Base-by-base conservation (phyloP, 2,888 invertebrate species). In the Ctenicera cuprea region DNA sequence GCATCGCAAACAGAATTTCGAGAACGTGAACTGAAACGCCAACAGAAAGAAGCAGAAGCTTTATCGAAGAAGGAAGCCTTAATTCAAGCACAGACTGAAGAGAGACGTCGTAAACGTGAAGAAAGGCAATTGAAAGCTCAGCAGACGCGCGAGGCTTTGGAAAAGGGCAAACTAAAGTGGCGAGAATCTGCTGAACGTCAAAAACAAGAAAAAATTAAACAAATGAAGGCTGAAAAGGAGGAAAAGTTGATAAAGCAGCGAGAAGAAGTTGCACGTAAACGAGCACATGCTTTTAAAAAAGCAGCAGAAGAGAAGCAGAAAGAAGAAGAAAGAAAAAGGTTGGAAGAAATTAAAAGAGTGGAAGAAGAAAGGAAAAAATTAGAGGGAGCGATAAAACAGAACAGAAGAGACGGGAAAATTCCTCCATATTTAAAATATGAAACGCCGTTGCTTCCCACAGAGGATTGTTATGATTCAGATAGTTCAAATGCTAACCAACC, bases 41-140 rank as follows among this genome's bases (percentile, higher is more conserved):
- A 79, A 62, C 80, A 83, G 62, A 79, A 78, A 62, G 80, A 80
- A 73, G 64, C 64, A 3, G 90, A 90, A 66, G 90, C 89, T 0
- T 83, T 88, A 64, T 87, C 86, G 78, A 92, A 92, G 84, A 90
- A 90, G 65, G 91, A 92, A 22, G 92, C 91, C 2, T 79, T 91
- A 66, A 80, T 92, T 12, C 90, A 89, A 72, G 89, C 90, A 8
- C 88, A 89, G 83, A 87, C 88, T 3, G 92, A 92, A 76, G 87
- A 88, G 78, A 91, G 90, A 80, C 89, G 87, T 79, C 88, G 88
- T 16, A 83, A 81, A 75, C 81, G 84, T 5, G 84, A 83, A 76
- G 88, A 89, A 73, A 88, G 87, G 77, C 86, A 88, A 71, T 73
- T 86, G 45, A 87, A 85, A 78, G 86, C 85, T 18, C 88, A 88